Base-by-base conservation (phyloP, 1,140 invertebrate genomes). In the Saccostrea echinata region DNA sequence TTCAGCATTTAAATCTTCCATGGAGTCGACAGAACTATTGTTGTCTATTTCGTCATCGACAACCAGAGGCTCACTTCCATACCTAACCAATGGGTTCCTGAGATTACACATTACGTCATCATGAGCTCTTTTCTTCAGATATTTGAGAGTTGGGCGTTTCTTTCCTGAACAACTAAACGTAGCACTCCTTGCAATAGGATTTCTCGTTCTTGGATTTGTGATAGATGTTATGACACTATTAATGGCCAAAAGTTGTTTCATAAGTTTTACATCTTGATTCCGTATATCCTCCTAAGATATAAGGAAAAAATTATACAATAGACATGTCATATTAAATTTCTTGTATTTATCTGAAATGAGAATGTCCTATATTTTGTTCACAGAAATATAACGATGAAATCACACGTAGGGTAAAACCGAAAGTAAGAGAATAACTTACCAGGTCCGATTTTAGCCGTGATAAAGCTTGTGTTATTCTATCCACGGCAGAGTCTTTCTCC, bases 231-330 rank as follows among this genome's bases (percentile, higher is more conserved):
- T 91, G 6, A 71, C 86, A n/a, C 83, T 27, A 18, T 86, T 88
- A 11, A 91, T 91, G 43, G 76, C 51, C 33, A 89, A 88, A 13
- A 91, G 83, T 85, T 91, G 90, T 52, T 88, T 89, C 82, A 91
- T 85, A 1, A 91, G 86, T 11, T 76, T 61, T 13, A 91, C 57
- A 82, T 91, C 90, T 71, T 88, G 88, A 55, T 84, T 80, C 24
- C 88, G 33, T 81, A 90, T 84, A n/a, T 64, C 80, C 57, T 64
- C 64, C 90, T 90, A 43, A 35, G 71, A 51, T 16, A 43, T 24
- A 51, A 33, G 9, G 11, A 80, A 3, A 80, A 33, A n/a, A 80
- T 33, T 80, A 21, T 43, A 33, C 16, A 0, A 33, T 3, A 80
- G 3, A 18, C 11, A 80, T 80, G 27, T 24, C 2, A 6, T 43